Conservation (phyloP, 2,888 invertebrate species). For the Hydropsyche betteni region DNA sequence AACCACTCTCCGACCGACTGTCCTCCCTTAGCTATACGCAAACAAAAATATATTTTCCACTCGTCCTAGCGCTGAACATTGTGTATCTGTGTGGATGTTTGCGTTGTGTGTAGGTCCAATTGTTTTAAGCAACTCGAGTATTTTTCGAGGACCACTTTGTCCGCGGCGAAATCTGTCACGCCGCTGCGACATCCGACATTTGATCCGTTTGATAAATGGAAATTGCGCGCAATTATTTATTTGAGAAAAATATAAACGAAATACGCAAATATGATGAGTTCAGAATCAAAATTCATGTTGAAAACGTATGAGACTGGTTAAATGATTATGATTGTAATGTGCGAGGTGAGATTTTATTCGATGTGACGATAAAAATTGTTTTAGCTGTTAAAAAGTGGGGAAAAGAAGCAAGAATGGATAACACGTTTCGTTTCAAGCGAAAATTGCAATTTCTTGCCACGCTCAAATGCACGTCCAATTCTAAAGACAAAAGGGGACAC, state of each 20-base stretch:
- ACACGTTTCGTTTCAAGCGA: not conserved
- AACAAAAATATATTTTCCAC: too few species aligned
- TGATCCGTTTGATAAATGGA: constrained; percentile 30
- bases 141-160: constrained; percentile 19
- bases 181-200: not conserved
- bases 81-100: too few species aligned
- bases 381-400: too few species aligned
- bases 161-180: constrained; percentile 27
- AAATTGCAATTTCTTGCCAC: constrained; percentile 10
- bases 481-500: constrained; percentile 6
- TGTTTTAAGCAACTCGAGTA: constrained; percentile 26
- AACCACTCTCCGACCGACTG: constrained; percentile 8
- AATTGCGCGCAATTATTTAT: not conserved
- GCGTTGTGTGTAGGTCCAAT: not conserved
- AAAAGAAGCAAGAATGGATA: too few species aligned
- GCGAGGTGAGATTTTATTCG: too few species aligned
- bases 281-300: too few species aligned
- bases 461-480: constrained; percentile 17
- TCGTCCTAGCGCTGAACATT: too few species aligned
- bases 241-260: too few species aligned
- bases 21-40: not conserved
- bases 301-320: too few species aligned
- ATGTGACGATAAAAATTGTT: too few species aligned
- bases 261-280: too few species aligned
- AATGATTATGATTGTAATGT: too few species aligned